Evolutionary conservation across 2,113 vertebrate species (phyloP).

Genomic region (Piaya cayana): DNA sequence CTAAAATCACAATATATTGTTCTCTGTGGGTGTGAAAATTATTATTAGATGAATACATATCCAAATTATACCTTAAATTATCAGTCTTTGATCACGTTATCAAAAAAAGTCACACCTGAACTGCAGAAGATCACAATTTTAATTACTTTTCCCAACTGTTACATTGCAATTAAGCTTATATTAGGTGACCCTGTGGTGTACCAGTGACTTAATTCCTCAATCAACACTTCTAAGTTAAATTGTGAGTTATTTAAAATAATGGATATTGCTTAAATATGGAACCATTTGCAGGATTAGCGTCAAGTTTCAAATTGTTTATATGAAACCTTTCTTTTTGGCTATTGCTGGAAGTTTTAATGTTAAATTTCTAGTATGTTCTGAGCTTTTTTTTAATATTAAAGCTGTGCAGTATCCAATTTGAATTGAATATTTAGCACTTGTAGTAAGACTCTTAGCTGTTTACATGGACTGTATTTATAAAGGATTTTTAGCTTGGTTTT

Average conservation of each 20-base stretch:
- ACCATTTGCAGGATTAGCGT: neutral
- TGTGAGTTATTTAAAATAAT: neutral
- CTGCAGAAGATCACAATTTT: conserved; percentile 9
- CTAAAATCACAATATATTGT: neutral
- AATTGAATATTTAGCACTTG: neutral
- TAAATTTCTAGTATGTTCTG: neutral
- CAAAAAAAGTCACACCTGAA: neutral
- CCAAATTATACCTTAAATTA: conserved; percentile 50
- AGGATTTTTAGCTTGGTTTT: neutral
- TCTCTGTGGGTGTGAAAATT: conserved; percentile 47
- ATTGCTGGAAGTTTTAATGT: neutral
- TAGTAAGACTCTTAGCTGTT: neutral
- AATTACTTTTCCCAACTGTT: conserved; percentile 27
- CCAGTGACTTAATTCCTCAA: neutral
- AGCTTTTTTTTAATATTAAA: neutral
- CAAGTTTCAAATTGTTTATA: neutral
- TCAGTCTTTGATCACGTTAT: neutral
- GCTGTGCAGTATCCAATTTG: neutral
- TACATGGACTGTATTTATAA: neutral
- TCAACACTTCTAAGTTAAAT: too few species aligned
- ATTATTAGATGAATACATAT: conserved; percentile 36
- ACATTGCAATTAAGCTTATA: conserved; percentile 13
- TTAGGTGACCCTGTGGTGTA: neutral
- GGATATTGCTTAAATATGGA: neutral
- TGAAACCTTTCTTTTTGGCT: neutral